Evolutionary conservation across 2,888 invertebrate genomes (phyloP).

Genomic region (Synergus japonicus): DNA sequence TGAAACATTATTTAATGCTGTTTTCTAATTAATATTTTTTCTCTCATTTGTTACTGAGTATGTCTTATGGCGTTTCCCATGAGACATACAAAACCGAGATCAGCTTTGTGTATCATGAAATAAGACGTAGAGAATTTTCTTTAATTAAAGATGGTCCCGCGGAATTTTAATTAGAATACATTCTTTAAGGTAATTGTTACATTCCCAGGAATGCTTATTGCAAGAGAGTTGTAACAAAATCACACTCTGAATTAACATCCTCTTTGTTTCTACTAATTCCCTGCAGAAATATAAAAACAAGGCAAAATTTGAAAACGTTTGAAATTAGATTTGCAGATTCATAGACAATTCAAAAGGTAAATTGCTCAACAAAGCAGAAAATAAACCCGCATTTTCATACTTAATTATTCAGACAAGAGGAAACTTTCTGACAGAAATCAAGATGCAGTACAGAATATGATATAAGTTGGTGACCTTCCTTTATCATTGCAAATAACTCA

Average conservation of each 20-base stretch:
- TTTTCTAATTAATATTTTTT: neutral
- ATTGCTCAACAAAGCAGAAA: neutral
- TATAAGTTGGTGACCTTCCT: slow-evolving; percentile 28
- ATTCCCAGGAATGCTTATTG: neutral
- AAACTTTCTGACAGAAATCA: neutral
- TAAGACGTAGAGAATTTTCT: neutral
- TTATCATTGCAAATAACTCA: neutral
- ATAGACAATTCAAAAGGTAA: neutral
- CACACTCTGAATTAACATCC: neutral
- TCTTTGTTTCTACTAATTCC: neutral
- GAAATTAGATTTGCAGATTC: neutral
- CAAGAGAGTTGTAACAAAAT: slow-evolving; percentile 1
- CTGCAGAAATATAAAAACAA: neutral
- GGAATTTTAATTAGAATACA: neutral
- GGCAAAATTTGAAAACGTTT: no score
- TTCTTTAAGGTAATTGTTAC: neutral
- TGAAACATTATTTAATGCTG: no score
- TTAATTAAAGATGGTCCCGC: neutral
- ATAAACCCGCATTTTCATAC: neutral
- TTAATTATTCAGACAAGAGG: neutral
- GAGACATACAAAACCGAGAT: neutral
- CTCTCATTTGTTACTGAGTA: neutral
- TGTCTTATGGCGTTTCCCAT: neutral
- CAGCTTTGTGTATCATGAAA: neutral
- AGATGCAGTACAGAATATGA: neutral